These are phyloP conservation scores for Ochotona princeps DNA, from an alignment of 2,113 vertebrate species.

Conservation along the genomic window DNA sequence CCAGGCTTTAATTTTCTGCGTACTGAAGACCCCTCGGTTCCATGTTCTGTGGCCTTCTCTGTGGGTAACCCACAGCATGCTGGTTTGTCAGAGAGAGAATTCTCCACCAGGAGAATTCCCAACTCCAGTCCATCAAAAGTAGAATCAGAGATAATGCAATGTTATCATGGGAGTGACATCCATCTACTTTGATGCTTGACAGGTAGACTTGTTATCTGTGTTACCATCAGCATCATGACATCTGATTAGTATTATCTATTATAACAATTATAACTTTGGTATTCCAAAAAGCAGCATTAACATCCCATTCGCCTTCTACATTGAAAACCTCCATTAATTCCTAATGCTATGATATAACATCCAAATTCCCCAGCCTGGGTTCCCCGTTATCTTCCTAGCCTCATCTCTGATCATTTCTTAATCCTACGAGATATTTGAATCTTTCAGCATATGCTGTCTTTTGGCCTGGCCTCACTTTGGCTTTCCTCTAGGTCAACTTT, in stretches of 20 bases:
- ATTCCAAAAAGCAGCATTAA: background rate
- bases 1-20: background rate
- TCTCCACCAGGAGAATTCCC: background rate
- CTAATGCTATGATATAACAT: background rate
- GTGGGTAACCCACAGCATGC: background rate
- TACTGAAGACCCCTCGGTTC: background rate
- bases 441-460: background rate
- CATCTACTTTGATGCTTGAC: background rate
- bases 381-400: background rate
- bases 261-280: background rate
- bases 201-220: background rate
- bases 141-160: background rate
- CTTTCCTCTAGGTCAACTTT: background rate
- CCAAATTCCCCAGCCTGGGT: background rate
- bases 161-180: background rate
- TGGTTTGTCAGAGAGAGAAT: background rate
- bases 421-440: background rate
- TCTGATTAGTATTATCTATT: background rate
- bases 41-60: background rate
- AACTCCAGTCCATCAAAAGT: background rate
- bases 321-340: background rate
- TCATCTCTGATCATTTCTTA: background rate
- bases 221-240: background rate
- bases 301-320: background rate
- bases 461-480: background rate